Conservation (phyloP, 2,888 invertebrate genomes). For the Hypercompe scribonia region DNA sequence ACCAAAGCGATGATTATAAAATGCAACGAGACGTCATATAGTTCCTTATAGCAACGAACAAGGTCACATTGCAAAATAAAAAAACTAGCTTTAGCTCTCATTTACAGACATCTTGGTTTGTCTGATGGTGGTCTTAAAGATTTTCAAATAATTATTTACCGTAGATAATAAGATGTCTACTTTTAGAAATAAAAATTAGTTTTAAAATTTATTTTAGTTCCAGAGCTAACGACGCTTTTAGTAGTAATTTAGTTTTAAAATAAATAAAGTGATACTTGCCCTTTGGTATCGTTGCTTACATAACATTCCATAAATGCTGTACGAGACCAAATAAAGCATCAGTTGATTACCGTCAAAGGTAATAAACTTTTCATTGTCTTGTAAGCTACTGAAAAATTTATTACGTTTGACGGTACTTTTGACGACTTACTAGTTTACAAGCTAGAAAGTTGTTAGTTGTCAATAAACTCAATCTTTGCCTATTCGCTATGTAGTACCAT, state of each 20-base stretch:
- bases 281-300: background rate
- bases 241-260: background rate
- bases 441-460: background rate
- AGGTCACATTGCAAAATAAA: background rate
- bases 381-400: background rate
- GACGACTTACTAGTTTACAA: background rate
- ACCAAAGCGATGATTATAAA: background rate
- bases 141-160: background rate
- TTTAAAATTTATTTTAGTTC: no score
- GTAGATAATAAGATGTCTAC: background rate
- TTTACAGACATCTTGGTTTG: background rate
- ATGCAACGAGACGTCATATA: background rate
- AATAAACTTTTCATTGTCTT: conserved; percentile 1
- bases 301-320: background rate
- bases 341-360: background rate
- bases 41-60: background rate
- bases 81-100: no score
- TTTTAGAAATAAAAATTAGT: no score
- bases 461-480: background rate
- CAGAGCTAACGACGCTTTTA: background rate
- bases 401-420: background rate
- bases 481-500: background rate
- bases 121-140: background rate
- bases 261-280: background rate
- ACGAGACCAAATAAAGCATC: background rate